Percentiles rank a stretch among this genome's conserved stretches.
Evolutionary conservation across 2,888 invertebrate species (phyloP).

Genomic region (Chalcis sispes): DNA sequence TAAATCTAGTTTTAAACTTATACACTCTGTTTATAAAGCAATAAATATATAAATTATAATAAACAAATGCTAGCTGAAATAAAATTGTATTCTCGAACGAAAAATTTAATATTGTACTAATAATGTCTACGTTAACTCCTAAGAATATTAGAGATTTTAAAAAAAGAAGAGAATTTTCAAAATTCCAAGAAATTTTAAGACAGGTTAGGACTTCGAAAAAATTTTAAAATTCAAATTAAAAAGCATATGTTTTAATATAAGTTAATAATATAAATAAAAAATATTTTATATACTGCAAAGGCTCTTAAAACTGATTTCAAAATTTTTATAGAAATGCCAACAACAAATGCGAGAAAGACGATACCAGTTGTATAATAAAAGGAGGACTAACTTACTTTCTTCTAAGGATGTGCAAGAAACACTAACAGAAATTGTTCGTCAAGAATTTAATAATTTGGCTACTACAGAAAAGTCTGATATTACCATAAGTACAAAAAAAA

Average conservation of each 20-base stretch:
- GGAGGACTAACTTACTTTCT: conserved; percentile 63
- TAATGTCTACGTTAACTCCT: conserved; percentile 59
- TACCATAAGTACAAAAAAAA: conserved; percentile 34
- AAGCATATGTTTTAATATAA: too few relatives aligned
- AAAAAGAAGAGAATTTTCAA: conserved; percentile 72
- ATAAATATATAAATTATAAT: too few relatives aligned
- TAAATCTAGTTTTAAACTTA: too few relatives aligned
- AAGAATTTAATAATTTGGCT: conserved; percentile 66
- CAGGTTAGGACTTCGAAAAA: conserved; percentile 68
- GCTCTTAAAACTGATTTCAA: conserved; percentile 21
- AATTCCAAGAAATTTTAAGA: conserved; percentile 73
- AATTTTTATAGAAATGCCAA: conserved; percentile 66
- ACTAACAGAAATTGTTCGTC: conserved; percentile 67
- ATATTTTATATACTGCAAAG: too few relatives aligned
- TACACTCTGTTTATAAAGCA: too few relatives aligned
- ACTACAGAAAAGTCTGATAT: conserved; percentile 53
- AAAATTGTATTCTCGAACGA: too few relatives aligned
- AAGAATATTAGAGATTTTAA: conserved; percentile 67
- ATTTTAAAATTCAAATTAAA: too few relatives aligned
- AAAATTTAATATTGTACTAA: too few relatives aligned
- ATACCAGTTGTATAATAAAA: conserved; percentile 65
- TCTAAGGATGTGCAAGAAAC: conserved; percentile 62
- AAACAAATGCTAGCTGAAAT: too few relatives aligned
- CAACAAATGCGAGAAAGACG: conserved; percentile 69
- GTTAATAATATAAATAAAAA: too few relatives aligned